These are phyloP conservation scores for Saguinus imperator DNA, from an alignment of 2,113 vertebrate species.

Conservation along the genomic window DNA sequence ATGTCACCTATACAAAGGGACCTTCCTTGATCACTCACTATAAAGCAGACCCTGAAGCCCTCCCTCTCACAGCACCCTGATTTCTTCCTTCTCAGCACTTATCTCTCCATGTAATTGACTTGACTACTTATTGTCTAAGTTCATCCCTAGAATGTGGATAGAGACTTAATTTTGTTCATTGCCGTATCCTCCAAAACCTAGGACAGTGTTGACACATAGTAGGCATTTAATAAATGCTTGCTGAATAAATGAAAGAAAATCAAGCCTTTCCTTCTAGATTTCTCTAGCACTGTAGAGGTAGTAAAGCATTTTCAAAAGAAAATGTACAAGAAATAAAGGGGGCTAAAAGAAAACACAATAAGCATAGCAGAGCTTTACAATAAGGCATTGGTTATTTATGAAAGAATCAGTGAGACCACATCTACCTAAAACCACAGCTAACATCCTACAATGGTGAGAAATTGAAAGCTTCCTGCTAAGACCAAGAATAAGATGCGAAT, in stretches of 20 bases:
- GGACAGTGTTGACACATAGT: neutral
- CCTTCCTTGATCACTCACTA: neutral
- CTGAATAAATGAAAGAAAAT: conserved; percentile 39
- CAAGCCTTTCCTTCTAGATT: neutral
- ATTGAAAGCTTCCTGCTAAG: neutral
- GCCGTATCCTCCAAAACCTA: neutral
- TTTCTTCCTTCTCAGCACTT: neutral
- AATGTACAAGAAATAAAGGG: conserved; percentile 32
- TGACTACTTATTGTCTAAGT: neutral
- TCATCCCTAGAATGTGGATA: neutral
- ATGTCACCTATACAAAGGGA: neutral
- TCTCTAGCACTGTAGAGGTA: neutral
- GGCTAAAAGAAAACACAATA: conserved; percentile 40
- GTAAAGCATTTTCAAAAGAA: neutral
- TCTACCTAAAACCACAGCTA: neutral
- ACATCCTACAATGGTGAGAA: neutral
- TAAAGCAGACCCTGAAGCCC: neutral
- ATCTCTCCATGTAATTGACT: neutral
- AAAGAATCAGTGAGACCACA: neutral
- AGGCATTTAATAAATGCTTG: neutral
- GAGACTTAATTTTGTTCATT: neutral
- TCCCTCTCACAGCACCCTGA: neutral
- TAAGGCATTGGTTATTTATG: neutral
- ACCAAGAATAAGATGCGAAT: neutral
- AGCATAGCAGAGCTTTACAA: neutral